These are phyloP conservation scores for Dioctria linearis DNA, from an alignment of 2,888 invertebrate species.

Conservation along the genomic window DNA sequence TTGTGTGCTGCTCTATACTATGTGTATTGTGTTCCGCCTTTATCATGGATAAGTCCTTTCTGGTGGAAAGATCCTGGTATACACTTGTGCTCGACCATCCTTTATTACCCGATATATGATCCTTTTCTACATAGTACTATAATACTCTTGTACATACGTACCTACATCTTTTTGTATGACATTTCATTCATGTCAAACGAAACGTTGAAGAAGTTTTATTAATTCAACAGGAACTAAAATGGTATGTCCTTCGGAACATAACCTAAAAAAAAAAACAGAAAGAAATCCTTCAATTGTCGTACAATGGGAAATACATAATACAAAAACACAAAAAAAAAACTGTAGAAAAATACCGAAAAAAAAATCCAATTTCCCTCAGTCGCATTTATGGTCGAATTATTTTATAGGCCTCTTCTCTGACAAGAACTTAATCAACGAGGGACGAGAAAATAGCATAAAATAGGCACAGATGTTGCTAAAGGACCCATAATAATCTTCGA, in stretches of 20 bases:
- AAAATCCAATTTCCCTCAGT: conserved; percentile 29
- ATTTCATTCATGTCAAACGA: background rate
- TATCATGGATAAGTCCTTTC: background rate
- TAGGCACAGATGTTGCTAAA: conserved; percentile 48
- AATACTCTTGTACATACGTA: background rate
- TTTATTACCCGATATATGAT: background rate
- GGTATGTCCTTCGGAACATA: background rate
- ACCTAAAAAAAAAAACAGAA: too few relatives aligned
- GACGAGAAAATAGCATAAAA: conserved; percentile 9
- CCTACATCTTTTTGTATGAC: background rate
- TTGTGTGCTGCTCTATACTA: background rate
- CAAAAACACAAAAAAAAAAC: too few relatives aligned
- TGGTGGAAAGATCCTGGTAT: background rate
- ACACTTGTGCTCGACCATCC: background rate
- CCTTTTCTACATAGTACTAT: too few relatives aligned
- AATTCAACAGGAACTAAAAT: background rate
- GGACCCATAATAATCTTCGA: conserved; percentile 40
- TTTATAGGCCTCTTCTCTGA: conserved; percentile 40
- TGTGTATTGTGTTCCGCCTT: background rate
- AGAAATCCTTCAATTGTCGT: background rate
- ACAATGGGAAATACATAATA: background rate
- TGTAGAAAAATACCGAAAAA: background rate
- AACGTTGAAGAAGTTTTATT: background rate
- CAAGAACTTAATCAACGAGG: conserved; percentile 50
- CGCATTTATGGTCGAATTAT: conserved; percentile 51